phyloP scores from a whole-genome alignment of 2,797 vertebrate genomes.

The Benthosema pterotum region DNA sequence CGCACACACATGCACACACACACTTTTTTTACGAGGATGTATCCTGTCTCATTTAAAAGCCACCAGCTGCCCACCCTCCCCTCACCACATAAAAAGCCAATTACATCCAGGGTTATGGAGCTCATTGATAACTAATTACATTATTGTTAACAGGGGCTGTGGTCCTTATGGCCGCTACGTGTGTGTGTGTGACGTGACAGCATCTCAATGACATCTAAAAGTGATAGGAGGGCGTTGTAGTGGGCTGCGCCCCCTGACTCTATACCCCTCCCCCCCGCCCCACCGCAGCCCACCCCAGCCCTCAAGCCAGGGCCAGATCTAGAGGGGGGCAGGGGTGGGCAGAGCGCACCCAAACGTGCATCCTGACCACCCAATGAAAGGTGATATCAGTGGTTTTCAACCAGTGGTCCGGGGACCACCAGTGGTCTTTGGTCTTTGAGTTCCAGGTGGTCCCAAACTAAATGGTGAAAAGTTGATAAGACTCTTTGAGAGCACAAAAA shows the following conservation, averaged over 20 bases:
- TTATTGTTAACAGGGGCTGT: slow-evolving; percentile 60
- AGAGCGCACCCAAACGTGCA: too few relatives aligned
- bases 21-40: slow-evolving; percentile 42
- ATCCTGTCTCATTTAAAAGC: slow-evolving; percentile 45
- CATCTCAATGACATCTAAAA: slow-evolving; percentile 50
- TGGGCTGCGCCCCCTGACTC: slow-evolving; percentile 46
- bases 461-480: too few relatives aligned
- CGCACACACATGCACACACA: too few relatives aligned
- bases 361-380: too few relatives aligned
- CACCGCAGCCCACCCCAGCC: too few relatives aligned
- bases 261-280: slow-evolving; percentile 8
- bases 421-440: too few relatives aligned
- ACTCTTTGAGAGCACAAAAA: too few relatives aligned
- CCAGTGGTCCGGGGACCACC: too few relatives aligned
- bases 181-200: slow-evolving; percentile 22
- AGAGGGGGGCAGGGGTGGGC: too few relatives aligned
- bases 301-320: too few relatives aligned
- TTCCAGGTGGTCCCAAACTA: too few relatives aligned
- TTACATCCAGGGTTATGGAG: slow-evolving; percentile 46
- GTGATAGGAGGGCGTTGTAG: slow-evolving; percentile 51
- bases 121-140: slow-evolving; percentile 69
- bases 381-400: too few relatives aligned
- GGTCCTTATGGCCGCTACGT: slow-evolving; percentile 22
- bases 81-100: slow-evolving; percentile 55
- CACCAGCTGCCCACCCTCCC: slow-evolving; percentile 39